phyloP scores from a whole-genome alignment of 2,888 invertebrate species.

The Pseudococcus viburni region DNA sequence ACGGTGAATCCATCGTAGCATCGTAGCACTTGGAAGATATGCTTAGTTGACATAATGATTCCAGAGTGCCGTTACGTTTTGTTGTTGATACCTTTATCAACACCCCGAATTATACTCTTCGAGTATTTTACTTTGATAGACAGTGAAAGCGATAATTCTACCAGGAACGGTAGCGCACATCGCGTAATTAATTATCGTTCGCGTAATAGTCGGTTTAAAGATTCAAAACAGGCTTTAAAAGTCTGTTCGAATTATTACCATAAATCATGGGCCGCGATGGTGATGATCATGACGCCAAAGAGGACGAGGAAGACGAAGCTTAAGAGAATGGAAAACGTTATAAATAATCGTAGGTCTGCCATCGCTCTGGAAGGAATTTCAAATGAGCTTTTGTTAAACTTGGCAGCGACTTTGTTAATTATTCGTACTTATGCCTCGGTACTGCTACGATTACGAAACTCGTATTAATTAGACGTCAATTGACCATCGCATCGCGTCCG shows the following conservation, averaged over 20 bases:
- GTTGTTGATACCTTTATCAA: conserved; percentile 14
- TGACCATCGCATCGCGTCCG: conserved; percentile 31
- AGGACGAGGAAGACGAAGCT: background rate
- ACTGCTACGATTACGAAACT: background rate
- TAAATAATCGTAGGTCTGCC: background rate
- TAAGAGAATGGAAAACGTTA: background rate
- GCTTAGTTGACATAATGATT: conserved; percentile 42
- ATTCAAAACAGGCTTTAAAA: conserved; percentile 1
- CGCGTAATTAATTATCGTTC: conserved; percentile 41
- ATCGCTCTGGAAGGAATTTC: background rate
- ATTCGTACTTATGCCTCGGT: background rate
- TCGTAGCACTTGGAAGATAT: background rate
- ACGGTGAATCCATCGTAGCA: conserved; percentile 14
- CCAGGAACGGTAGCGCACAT: conserved; percentile 31
- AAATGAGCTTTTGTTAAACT: background rate
- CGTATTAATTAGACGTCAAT: conserved; percentile 20
- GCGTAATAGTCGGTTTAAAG: conserved; percentile 22
- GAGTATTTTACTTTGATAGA: conserved; percentile 9
- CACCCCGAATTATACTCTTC: conserved; percentile 51
- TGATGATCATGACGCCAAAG: background rate
- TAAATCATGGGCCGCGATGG: background rate
- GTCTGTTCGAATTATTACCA: background rate
- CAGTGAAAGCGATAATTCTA: conserved; percentile 54
- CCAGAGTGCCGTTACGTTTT: conserved; percentile 16
- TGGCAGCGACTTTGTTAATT: background rate